Percentiles rank a stretch among this genome's conserved stretches.
Conservation (phyloP, 2,113 vertebrate genomes). For the Pogonocichla stellata region DNA sequence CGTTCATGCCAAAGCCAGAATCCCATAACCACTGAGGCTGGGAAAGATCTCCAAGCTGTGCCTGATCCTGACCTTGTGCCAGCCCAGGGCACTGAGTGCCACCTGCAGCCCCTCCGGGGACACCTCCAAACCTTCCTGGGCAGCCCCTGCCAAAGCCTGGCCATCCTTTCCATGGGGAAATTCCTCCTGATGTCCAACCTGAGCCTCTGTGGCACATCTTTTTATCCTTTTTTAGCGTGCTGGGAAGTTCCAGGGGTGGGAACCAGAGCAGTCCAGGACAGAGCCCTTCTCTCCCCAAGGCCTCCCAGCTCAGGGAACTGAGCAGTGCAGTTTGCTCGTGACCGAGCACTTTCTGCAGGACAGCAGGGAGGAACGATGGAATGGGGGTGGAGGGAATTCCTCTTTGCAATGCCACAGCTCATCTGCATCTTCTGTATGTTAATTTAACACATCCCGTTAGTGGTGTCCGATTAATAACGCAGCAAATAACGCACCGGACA, state of each 20-base stretch:
- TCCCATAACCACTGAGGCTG: neutral
- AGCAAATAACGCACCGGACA: neutral
- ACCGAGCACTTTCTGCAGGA: no score
- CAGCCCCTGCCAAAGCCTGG: neutral
- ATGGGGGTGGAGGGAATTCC: no score
- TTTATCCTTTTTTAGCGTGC: neutral
- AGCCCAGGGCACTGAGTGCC: neutral
- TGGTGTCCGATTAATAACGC: rapidly evolving
- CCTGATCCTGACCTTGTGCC: rapidly evolving
- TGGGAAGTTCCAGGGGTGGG: no score
- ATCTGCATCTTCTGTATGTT: neutral
- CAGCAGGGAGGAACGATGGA: no score
- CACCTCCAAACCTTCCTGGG: neutral
- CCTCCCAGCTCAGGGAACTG: no score
- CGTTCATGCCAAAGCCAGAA: neutral
- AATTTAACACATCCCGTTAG: neutral
- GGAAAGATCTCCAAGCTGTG: neutral
- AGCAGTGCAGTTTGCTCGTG: no score
- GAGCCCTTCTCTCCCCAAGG: no score
- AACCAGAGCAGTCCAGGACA: no score
- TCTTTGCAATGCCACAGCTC: neutral
- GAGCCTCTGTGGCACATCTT: neutral
- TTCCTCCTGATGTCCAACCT: neutral
- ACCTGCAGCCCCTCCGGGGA: neutral
- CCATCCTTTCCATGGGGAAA: rapidly evolving